A percentile compares a stretch with the other conserved stretches of the same genome.
These are phyloP conservation scores for Phthorimaea operculella DNA, from an alignment of 1,140 invertebrate species.

Conservation along the genomic window DNA sequence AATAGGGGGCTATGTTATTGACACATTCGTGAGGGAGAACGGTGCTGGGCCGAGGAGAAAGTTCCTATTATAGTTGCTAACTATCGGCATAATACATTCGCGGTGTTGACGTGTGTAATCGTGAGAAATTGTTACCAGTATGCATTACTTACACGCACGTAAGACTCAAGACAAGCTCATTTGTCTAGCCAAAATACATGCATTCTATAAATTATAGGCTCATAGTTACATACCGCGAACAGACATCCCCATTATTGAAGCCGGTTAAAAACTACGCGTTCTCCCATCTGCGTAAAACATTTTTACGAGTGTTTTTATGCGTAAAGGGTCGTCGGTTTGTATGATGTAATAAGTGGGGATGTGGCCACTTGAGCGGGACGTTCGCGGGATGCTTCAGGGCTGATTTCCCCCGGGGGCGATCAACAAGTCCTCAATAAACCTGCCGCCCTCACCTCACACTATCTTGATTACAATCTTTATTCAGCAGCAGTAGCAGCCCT, in stretches of 20 bases:
- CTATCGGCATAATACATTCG: background rate
- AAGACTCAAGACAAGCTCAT: background rate
- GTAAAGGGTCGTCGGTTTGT: background rate
- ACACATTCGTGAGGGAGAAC: slow-evolving; percentile 8
- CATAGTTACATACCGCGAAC: no score
- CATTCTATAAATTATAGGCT: no score
- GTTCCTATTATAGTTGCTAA: slow-evolving; percentile 1
- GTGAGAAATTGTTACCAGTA: background rate
- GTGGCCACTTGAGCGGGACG: background rate
- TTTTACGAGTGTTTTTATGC: no score
- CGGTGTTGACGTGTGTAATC: background rate
- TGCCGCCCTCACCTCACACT: slow-evolving; percentile 17
- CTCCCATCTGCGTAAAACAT: no score
- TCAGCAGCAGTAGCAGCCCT: slow-evolving; percentile 8
- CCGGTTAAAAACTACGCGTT: no score
- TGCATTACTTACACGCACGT: background rate
- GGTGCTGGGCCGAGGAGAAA: slow-evolving; percentile 1
- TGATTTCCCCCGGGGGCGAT: slow-evolving; percentile 39
- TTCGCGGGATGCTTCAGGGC: slow-evolving; percentile 10
- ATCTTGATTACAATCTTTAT: slow-evolving; percentile 48
- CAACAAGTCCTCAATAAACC: slow-evolving; percentile 26
- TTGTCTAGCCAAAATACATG: no score
- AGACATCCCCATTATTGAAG: no score
- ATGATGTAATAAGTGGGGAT: slow-evolving; percentile 4
- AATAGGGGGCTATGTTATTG: background rate